Percentiles rank a stretch among this genome's conserved stretches.
Evolutionary conservation across 1,140 invertebrate species (phyloP).

Genomic region (Vanessa atalanta): DNA sequence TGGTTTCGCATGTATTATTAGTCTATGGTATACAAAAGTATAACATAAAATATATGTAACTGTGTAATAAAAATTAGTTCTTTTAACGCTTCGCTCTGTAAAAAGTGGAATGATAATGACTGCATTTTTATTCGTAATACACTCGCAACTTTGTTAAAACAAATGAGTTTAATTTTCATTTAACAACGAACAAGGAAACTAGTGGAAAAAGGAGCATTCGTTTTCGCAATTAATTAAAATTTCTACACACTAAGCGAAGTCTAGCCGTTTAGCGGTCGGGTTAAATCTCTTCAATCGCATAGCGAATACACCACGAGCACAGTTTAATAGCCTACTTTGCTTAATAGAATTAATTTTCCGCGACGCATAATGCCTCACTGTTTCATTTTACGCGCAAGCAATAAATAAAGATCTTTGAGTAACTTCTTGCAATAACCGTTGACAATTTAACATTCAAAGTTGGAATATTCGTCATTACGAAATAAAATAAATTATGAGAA

Average conservation of each 20-base stretch:
- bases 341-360: constrained; percentile 50
- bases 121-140: constrained; percentile 44
- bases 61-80: background rate
- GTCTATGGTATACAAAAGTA: too few species aligned
- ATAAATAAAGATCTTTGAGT: constrained; percentile 24
- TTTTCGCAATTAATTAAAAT: constrained; percentile 67
- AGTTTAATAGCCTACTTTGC: constrained; percentile 14
- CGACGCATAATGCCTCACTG: constrained; percentile 24
- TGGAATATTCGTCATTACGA: background rate
- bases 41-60: background rate
- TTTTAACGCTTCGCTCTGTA: background rate
- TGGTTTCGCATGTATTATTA: too few species aligned
- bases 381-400: constrained; percentile 23
- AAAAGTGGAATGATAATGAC: constrained; percentile 25
- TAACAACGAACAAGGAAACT: constrained; percentile 36
- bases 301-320: constrained; percentile 12
- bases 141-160: constrained; percentile 38
- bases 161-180: constrained; percentile 42
- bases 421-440: constrained; percentile 13
- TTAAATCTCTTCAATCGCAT: constrained; percentile 64
- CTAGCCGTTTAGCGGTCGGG: constrained; percentile 47
- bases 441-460: constrained; percentile 12
- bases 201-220: constrained; percentile 54
- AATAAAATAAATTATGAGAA: background rate
- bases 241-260: constrained; percentile 44